Base-by-base conservation (phyloP, 2,113 vertebrate genomes). In the Oreotrochilus melanogaster region DNA sequence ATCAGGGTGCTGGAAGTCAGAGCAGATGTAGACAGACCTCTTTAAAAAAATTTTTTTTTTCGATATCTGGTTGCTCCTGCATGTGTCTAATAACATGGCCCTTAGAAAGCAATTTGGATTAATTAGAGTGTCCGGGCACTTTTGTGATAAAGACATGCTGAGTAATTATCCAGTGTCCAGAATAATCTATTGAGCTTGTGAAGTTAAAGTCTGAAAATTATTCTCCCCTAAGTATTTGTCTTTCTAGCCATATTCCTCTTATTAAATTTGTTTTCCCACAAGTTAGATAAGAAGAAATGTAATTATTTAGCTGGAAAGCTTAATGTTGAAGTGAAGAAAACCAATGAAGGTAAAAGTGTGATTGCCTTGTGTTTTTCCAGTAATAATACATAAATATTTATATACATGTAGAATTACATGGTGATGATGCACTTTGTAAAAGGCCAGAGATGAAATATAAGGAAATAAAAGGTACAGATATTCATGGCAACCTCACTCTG, bases 21-120 rank as follows among this genome's bases (percentile, higher is more conserved):
- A 72, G n/a, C 78, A 78, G 31, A 22, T 30, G 39, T 23, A 70
- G 47, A 86, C 85, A 47, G 19, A 19, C 45, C 45, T 47, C 42
- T 79, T 54, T 33, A 17, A 16, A 61, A 86, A 43, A 16, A 47
- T 6, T 37, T 11, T 11, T n/a, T 31, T 60, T 69, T 88, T 91
- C 78, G 73, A 1, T 94, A 91, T 92, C 87, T 94, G 39, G 22
- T 74, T 76, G 47, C 9, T 95, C 76, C 87, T 96, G 64, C 78
- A 71, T 96, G 53, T 51, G 64, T 56, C 85, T 94, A 96, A 95
- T 96, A 90, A 66, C 74, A 64, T 56, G 89, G 94, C 92, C 95
- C 94, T 95, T 94, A 79, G 96, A 96, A 96, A 96, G 92, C 73
- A 96, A 96, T 97, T 96, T 96, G 95, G 92, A 94, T 96, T 97